Evolutionary conservation across 2,113 vertebrate species (phyloP).

Genomic region (Puntigrus tetrazona): DNA sequence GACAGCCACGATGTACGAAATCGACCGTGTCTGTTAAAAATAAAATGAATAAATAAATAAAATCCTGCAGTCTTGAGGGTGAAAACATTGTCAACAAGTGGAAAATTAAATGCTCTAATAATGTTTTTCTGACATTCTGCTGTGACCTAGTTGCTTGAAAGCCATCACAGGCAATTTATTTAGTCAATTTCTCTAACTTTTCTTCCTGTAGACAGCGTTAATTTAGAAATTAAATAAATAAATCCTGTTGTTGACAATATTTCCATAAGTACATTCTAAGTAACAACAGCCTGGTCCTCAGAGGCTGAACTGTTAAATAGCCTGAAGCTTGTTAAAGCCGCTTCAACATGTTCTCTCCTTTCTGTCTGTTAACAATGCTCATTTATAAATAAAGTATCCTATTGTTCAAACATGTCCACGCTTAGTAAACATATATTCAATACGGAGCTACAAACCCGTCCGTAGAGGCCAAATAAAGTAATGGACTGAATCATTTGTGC

Average conservation of each 20-base stretch:
- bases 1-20: background rate
- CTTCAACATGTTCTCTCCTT: constrained; percentile 8
- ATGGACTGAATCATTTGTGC: background rate
- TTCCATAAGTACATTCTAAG: constrained; percentile 8
- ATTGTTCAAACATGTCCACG: background rate
- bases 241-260: constrained; percentile 39
- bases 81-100: constrained; percentile 1
- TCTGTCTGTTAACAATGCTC: constrained; percentile 19
- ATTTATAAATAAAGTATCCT: constrained; percentile 11
- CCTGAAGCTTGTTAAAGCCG: constrained; percentile 20
- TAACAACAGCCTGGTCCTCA: background rate
- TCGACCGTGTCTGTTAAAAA: background rate
- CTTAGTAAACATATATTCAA: constrained; percentile 10
- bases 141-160: background rate
- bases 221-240: constrained; percentile 35
- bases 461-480: background rate
- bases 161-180: background rate
- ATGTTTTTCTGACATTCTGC: constrained; percentile 11
- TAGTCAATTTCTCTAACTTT: background rate
- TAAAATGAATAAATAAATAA: background rate
- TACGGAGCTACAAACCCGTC: background rate
- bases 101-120: background rate
- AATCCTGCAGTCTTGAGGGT: background rate
- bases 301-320: constrained; percentile 11
- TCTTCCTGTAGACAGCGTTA: background rate